Base-by-base conservation (phyloP, 1,140 invertebrate species). In the Tetragnatha versicolor region DNA sequence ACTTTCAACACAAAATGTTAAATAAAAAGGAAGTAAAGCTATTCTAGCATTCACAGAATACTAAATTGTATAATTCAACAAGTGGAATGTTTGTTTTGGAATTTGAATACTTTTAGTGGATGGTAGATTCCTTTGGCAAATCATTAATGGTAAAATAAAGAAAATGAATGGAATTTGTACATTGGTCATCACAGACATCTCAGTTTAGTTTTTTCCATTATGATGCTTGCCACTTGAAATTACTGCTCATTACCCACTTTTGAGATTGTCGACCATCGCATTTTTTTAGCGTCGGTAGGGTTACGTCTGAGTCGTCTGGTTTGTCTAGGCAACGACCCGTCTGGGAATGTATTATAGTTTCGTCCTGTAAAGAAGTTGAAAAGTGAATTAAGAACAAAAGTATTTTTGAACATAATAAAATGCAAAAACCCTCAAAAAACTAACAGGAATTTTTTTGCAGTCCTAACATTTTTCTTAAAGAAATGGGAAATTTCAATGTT, bases 211-310 rank as follows among this genome's bases (percentile, higher is more conserved):
- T 22, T 42, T 20, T 20, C 12, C 29, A 37, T 60, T 78, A 78
- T 45, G 73, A 63, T 60, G 93, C 93, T 88, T 97, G 94, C 94
- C 94, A 96, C 86, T 94, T 94, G 85, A 97, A 96, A 86, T 97
- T 95, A 79, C 92, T 92, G 85, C 95, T 92, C 96, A 98, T 98
- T 60, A 93, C 90, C 96, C 96, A 98, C 84, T 95, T 91, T 86
- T 98, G 96, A 14, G 92, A 91, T 12, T 69, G 65, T 35, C 88
- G 89, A 9, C 84, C 89, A 83, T 92, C 90, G 87, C 96, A 98
- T 22, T 89, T 86, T 42, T 91, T 88, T 83, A 98, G 87, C 61
- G 93, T 86, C 20, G 96, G 93, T 37, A 89, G 87, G 51, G 88
- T 88, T 10, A 87, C 82, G 85, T 93, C 92, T 68, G 85, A 84